Evolutionary conservation across 2,113 vertebrate species (phyloP).

Genomic region (Pseudorectes ferrugineus): DNA sequence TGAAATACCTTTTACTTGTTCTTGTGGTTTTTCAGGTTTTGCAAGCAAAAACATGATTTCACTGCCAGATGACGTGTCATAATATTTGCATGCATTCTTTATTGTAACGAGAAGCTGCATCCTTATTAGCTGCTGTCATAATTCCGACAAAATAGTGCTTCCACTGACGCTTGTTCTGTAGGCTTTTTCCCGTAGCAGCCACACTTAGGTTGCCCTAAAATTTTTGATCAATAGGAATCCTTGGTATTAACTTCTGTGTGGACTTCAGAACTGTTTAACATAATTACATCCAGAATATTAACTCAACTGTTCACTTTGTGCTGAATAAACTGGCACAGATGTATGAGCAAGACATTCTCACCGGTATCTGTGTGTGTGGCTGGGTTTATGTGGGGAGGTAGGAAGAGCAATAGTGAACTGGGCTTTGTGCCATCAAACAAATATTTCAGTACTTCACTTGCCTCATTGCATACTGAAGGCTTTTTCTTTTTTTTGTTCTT

Average conservation of each 20-base stretch:
- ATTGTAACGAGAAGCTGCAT: neutral
- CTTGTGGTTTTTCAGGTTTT: neutral
- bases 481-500: neutral
- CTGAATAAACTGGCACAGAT: neutral
- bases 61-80: neutral
- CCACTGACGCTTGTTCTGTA: fast-evolving
- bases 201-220: neutral
- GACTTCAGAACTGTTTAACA: neutral
- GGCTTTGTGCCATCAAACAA: neutral
- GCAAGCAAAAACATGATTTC: neutral
- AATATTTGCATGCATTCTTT: neutral
- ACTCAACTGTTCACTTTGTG: neutral
- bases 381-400: neutral
- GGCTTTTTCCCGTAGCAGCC: neutral
- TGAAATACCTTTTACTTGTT: neutral
- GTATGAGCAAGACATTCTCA: neutral
- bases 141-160: neutral
- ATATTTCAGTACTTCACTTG: neutral
- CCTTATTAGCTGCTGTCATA: neutral
- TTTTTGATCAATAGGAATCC: neutral
- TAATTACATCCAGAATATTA: neutral
- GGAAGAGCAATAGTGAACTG: neutral
- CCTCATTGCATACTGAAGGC: neutral
- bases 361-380: neutral
- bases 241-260: neutral